These are phyloP conservation scores for Himalopsyche japonica DNA, from an alignment of 2,888 invertebrate species.

Conservation along the genomic window DNA sequence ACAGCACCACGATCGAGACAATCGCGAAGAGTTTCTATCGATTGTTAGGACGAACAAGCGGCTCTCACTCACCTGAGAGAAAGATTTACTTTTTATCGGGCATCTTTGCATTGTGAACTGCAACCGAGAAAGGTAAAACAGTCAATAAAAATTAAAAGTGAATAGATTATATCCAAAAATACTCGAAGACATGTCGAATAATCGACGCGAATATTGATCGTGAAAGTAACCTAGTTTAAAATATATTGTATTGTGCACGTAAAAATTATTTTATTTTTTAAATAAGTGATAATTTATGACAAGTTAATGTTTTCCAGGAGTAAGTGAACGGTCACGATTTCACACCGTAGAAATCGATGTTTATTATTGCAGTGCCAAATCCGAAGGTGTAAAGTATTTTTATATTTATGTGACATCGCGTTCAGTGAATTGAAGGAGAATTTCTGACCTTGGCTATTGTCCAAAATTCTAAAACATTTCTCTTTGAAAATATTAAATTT, in stretches of 20 bases:
- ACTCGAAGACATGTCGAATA: not conserved
- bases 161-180: not conserved
- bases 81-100: not conserved
- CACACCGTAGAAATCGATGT: not conserved
- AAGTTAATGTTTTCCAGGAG: not conserved
- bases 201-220: not conserved
- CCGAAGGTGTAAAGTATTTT: not conserved
- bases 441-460: conserved; percentile 39
- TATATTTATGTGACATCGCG: conserved; percentile 13
- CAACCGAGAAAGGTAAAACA: no score
- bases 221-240: not conserved
- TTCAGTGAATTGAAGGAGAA: conserved; percentile 19
- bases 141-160: not conserved
- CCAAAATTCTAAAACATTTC: conserved; percentile 21
- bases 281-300: not conserved
- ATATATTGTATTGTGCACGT: not conserved
- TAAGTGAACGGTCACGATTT: not conserved
- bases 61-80: not conserved
- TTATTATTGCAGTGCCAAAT: not conserved
- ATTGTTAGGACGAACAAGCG: not conserved
- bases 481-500: not conserved
- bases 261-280: not conserved
- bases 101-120: not conserved
- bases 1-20: not conserved
- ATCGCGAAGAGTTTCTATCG: not conserved